phyloP scores from a whole-genome alignment of 2,113 vertebrate genomes.

The Anguilla rostrata region DNA sequence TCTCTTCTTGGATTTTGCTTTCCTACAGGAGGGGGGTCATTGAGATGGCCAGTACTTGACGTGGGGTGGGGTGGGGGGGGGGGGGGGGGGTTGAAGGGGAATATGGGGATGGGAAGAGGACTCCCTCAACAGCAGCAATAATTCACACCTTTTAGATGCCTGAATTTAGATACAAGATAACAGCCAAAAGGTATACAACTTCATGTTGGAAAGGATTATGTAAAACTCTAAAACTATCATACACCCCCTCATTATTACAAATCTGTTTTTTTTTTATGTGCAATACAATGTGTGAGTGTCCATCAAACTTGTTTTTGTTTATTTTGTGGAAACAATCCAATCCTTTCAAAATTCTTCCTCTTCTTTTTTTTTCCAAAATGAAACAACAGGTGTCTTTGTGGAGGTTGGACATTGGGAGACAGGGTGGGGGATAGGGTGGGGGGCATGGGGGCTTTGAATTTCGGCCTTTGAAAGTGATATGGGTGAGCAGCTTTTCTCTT shows the following conservation, averaged over 20 bases:
- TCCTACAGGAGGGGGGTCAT: background rate
- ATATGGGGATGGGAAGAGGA: background rate
- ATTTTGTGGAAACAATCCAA: slow-evolving; percentile 67
- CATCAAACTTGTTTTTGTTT: slow-evolving; percentile 38
- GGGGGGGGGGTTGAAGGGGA: background rate
- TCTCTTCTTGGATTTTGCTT: no score
- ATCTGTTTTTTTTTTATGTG: background rate
- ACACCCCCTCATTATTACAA: background rate
- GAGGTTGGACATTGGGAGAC: slow-evolving; percentile 49
- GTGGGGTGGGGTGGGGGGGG: background rate
- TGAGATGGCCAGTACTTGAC: background rate
- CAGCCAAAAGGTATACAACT: background rate
- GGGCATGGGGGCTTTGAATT: slow-evolving; percentile 59
- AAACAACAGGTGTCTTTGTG: slow-evolving; percentile 82
- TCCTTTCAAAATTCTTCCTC: slow-evolving; percentile 57
- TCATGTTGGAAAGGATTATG: background rate
- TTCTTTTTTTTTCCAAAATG: slow-evolving; percentile 38
- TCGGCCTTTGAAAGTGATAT: slow-evolving; percentile 78
- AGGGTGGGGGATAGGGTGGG: slow-evolving; percentile 49
- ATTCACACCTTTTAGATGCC: background rate
- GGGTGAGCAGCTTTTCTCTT: slow-evolving; percentile 74
- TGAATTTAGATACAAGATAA: background rate
- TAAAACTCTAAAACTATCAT: background rate
- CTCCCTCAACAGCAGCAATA: background rate
- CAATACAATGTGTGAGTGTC: background rate